Base-by-base conservation (phyloP, 2,113 vertebrate genomes). In the Poeciliopsis occidentalis region DNA sequence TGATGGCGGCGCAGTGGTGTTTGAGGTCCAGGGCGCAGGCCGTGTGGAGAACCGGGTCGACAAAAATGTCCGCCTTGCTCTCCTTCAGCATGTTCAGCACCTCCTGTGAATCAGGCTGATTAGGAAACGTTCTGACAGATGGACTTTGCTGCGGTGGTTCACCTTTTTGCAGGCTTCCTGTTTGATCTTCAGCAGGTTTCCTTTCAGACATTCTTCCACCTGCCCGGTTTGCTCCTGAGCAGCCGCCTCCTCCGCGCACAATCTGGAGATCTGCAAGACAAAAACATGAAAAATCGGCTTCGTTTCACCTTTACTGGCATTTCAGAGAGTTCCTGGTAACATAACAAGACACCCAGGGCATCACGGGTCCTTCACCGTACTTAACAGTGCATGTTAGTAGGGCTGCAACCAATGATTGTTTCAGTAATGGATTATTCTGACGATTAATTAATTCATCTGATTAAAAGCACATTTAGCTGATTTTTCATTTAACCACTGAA, bases 41-140 rank as follows among this genome's bases (percentile, higher is more conserved):
- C 0, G 98, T 99, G 87, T 99, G 98, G 34, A 99, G 96, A 62
- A 99, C 97, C 0, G 98, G 98, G 80, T 99, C 98, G 80, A 99
- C 97, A 68, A 99, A 99, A 79, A 99, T 98, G 88, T 99, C 97
- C 0, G 97, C 98, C 88, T 99, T 99, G 78, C 97, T 99, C 88
- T 99, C 97, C 86, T 99, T 98, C 86, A 99, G 90, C 95, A 99
- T 98, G 92, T 99, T 99, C 69, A 99, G 91, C 68, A 99, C 96
- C 83, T 99, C 98, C 98, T 99, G 85, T 8, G 77, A 24, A 47
- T 24, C 3, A 64, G 39, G 29, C 3, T 27, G 32, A 67, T 32
- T 37, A n/a, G 32, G 51, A 65, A 37, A 37, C 30, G 4, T 11
- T 37, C 29, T 57, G 37, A 15, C 47, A 31, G 34, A 26, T 19